Conservation (phyloP, 2,797 vertebrate genomes). For the Leptoclinus maculatus region DNA sequence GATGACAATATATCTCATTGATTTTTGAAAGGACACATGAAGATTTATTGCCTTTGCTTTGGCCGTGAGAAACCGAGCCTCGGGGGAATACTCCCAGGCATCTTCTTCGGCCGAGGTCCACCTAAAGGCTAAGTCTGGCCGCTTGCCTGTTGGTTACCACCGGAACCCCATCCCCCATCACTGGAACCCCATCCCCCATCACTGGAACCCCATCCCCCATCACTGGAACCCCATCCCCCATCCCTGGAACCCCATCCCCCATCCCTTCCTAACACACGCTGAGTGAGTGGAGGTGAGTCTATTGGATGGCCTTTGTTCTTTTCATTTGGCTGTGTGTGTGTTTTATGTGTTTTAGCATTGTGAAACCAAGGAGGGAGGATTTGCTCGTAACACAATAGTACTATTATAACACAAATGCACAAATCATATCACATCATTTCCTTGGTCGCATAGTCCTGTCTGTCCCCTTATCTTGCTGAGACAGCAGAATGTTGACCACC, state of each 20-base stretch:
- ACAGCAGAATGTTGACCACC: background rate
- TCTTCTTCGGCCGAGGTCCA: constrained; percentile 37
- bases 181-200: no score
- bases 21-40: constrained; percentile 46
- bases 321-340: background rate
- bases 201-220: no score
- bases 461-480: background rate
- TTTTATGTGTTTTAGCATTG: background rate
- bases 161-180: constrained; percentile 36
- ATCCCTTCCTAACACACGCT: constrained; percentile 1
- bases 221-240: no score
- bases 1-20: constrained; percentile 37
- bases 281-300: constrained; percentile 3
- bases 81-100: constrained; percentile 23
- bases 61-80: constrained; percentile 25
- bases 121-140: constrained; percentile 8
- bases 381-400: background rate
- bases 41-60: constrained; percentile 55
- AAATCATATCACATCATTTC: background rate
- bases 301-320: background rate
- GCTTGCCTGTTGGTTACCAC: constrained; percentile 40
- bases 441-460: background rate
- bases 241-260: constrained; percentile 37
- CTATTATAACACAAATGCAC: background rate
- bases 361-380: background rate